Percentiles rank a stretch among this genome's conserved stretches.
These are phyloP conservation scores for Lasioglossum pauxillum DNA, from an alignment of 2,888 invertebrate genomes.

Conservation along the genomic window DNA sequence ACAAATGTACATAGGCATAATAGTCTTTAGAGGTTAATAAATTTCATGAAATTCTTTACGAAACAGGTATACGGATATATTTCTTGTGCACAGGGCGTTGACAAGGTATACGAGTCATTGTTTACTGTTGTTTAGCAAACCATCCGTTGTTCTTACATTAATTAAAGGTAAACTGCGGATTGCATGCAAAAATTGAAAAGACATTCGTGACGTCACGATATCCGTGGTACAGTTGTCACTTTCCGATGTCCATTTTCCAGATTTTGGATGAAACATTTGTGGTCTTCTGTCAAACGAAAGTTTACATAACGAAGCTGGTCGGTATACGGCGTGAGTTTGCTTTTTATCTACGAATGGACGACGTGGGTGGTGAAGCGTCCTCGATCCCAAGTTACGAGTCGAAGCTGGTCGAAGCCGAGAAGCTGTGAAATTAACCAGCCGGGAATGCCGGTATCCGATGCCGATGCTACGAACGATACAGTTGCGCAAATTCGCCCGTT, in stretches of 20 bases:
- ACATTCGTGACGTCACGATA: neutral
- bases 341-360: constrained; percentile 10
- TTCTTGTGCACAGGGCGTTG: neutral
- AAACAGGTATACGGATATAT: neutral
- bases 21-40: neutral
- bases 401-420: constrained; percentile 5
- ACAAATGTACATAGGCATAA: neutral
- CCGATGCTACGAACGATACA: neutral
- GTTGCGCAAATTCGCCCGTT: neutral
- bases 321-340: constrained; percentile 28
- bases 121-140: neutral
- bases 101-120: neutral
- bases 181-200: neutral
- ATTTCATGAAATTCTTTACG: neutral
- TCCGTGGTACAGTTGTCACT: neutral
- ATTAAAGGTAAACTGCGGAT: neutral
- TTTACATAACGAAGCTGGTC: constrained; percentile 47
- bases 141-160: neutral
- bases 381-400: constrained; percentile 24
- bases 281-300: neutral
- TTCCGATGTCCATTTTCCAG: neutral
- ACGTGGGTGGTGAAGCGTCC: constrained; percentile 52
- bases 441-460: too few species aligned
- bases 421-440: constrained; percentile 30
- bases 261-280: neutral